Evolutionary conservation across 2,888 invertebrate species (phyloP), one percentile per base, ranked within the genome.

Genomic region (Geophilus truncorum): DNA sequence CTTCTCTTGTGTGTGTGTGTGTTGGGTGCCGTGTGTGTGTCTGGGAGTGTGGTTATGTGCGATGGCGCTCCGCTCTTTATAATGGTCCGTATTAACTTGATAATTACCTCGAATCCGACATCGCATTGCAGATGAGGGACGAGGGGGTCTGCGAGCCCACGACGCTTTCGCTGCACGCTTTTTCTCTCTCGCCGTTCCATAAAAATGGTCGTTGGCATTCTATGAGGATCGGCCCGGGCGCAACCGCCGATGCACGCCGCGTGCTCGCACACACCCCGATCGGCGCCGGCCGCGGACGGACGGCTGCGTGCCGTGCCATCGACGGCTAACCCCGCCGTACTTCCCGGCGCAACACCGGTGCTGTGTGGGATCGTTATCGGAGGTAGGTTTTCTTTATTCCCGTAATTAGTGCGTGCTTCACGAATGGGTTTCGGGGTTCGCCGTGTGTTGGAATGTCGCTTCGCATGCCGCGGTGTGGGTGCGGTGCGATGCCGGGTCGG

Each of bases 11-110:
- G 21, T 57, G 45, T 57, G 23, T 57, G 21, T 57, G 57, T 57
- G 51, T 9, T 23, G 62, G 23, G 23, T 28, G 57, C 15, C 10
- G 62, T 62, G 25, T 9, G 62, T 23, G 25, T 62, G 28, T 62
- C 23, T 62, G 28, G 23, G 62, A 15, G 45, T 32, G 32, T 32
- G 45, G 45, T 62, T 62, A 28, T 62, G 28, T 62, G 62, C 28
- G 62, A 62, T 76, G 30, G 30, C 34, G 51, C 80, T 36, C 78
- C 18, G 32, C n/a, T 25, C 75, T 62, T 40, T 79, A 81, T 81
- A 81, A 80, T 80, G 81, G 80, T 80, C 77, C 79, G 75, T 80
- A 81, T 81, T 79, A 80, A 81, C 25, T 77, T 80, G 81, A 81
- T 81, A 81, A 81, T 81, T 81, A 81, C 81, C 81, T 81, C 45